Evolutionary conservation across 2,113 vertebrate genomes (phyloP).

Genomic region (Erythrocercus mccallii): DNA sequence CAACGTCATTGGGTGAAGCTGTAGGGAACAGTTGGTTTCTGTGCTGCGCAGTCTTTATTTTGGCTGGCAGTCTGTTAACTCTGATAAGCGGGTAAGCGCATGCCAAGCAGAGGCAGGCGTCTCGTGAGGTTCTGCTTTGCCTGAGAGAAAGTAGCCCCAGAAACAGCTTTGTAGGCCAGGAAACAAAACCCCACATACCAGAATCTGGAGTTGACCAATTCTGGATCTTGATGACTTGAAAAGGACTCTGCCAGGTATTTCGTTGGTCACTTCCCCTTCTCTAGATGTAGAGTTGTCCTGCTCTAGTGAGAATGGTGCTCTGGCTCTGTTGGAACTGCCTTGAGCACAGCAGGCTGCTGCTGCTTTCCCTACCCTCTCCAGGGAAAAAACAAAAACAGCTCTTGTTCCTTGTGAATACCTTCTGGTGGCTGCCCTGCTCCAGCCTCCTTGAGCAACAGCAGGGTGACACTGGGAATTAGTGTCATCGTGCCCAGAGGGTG

Average conservation of each 20-base stretch:
- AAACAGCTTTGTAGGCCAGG: not conserved
- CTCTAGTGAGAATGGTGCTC: not conserved
- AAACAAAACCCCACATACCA: not conserved
- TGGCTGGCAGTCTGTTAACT: conserved; percentile 18
- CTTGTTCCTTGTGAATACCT: not conserved
- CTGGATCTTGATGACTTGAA: not conserved
- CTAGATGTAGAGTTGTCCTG: not conserved
- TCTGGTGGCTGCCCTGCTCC: not conserved
- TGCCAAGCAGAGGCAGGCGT: not conserved
- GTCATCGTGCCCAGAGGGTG: not conserved
- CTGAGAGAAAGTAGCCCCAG: not conserved
- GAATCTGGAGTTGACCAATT: not conserved
- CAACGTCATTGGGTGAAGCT: not conserved
- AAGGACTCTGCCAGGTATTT: not conserved
- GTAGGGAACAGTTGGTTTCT: conserved; percentile 50
- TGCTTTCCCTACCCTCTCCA: not conserved
- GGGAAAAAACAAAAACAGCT: not conserved
- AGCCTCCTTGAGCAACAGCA: not conserved
- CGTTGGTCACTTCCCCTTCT: not conserved
- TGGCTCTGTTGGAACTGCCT: not conserved
- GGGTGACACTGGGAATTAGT: not conserved
- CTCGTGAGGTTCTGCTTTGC: not conserved
- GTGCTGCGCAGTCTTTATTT: conserved; percentile 39
- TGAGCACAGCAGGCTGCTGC: not conserved
- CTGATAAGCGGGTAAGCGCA: not conserved